Base-by-base conservation (phyloP, 2,113 vertebrate genomes). In the Gymnarchus niloticus region DNA sequence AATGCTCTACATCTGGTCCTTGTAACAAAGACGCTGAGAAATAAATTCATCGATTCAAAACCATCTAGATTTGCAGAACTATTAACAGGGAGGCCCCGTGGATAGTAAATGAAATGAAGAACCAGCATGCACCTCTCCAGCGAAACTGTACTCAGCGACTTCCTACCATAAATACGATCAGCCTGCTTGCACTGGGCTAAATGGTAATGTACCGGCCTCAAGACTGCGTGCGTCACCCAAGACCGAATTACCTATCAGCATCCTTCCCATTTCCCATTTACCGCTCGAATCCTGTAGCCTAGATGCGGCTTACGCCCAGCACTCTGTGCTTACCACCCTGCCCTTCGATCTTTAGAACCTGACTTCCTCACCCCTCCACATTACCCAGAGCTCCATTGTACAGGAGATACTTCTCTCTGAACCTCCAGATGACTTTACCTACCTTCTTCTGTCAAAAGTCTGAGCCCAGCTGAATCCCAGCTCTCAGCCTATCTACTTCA, bases 91-190 rank as follows among this genome's bases (percentile, higher is more conserved):
- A 78, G 19, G 19, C 23, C 76, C 44, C n/a, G 41, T 78, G 76
- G 76, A 21, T 78, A 21, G 76, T 78, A 48, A 78, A 78, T 78
- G 76, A 48, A 48, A 77, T 77, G 44, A 77, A 48, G 21, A 77
- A 78, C 41, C 69, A 76, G 44, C 41, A n/a, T 46, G 76, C 44
- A 78, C 37, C 76, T 78, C 41, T 78, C 76, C 76, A 3, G 23
- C 76, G 4, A 78, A 37, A 10, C 76, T 78, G 76, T 78, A 10
- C 76, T 37, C 37, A 78, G 23, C 6, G 23, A n/a, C 37, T 48
- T 19, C 6, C 1, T 17, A 1, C 19, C 19, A 48, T 48, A 6
- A 48, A 78, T 4, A 37, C 19, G 8, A 5, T 2, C 76, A 48
- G 33, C 12, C 65, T 14, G 14, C 33, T 33, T 37, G 65, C 33